These are phyloP conservation scores for Tinea trinotella DNA, from an alignment of 2,888 invertebrate species.

Conservation along the genomic window DNA sequence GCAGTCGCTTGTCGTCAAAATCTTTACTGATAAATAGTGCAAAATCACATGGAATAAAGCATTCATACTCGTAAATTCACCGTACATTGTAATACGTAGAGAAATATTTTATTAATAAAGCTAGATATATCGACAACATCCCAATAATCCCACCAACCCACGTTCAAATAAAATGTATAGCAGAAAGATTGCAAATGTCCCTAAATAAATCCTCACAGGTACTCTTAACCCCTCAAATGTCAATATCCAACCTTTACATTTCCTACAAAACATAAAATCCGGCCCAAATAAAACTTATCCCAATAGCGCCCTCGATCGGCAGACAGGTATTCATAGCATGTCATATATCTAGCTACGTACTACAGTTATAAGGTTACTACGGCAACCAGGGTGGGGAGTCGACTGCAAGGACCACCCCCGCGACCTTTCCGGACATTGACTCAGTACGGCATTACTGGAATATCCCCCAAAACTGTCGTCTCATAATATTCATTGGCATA, in stretches of 20 bases:
- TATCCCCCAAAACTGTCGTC: background rate
- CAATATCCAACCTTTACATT: conserved; percentile 20
- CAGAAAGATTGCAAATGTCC: background rate
- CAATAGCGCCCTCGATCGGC: conserved; percentile 33
- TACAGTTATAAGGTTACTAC: conserved; percentile 37
- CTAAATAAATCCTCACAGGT: background rate
- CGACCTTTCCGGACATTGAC: conserved; percentile 1
- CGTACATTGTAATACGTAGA: too few species aligned
- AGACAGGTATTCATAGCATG: conserved; percentile 44
- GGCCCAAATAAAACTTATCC: conserved; percentile 37
- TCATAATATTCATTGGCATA: background rate
- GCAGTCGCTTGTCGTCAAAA: too few species aligned
- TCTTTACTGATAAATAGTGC: too few species aligned
- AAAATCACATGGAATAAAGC: too few species aligned
- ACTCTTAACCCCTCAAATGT: background rate
- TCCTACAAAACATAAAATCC: conserved; percentile 38
- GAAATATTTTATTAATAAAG: too few species aligned
- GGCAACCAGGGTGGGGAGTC: conserved; percentile 27
- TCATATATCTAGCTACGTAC: conserved; percentile 39
- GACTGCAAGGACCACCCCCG: conserved; percentile 25
- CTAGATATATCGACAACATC: too few species aligned
- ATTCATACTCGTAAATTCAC: too few species aligned
- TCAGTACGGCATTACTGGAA: background rate
- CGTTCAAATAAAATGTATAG: background rate
- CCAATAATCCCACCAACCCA: background rate